Evolutionary conservation across 2,888 invertebrate genomes (phyloP), one percentile per base, ranked within the genome.

Genomic region (Phyto melanocephala): DNA sequence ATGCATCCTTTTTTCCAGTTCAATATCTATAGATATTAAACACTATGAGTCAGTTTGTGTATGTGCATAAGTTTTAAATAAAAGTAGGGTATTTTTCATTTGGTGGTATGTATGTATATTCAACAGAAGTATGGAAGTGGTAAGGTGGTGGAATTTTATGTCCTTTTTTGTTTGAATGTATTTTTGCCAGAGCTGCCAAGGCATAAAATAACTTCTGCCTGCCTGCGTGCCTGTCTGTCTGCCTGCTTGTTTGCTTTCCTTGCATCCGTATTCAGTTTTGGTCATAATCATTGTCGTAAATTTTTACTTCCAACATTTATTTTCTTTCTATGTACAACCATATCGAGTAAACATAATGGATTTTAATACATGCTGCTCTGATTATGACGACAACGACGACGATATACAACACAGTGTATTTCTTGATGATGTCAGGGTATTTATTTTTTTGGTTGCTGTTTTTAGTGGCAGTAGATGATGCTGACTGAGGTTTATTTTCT

Each of bases 231-330:
- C 47, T 15, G 35, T 17, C 50, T 52, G 58, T n/a, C 60, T 47
- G 63, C 37, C 24, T 71, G 62, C 17, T 42, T 75, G 37, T n/a
- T 37, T 17, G 37, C 22, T 17, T 50, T 47, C 47, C 37, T 17
- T 71, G 54, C 80, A 65, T 62, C 52, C 54, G 20, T 65, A 72
- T 80, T 65, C 37, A 65, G 71, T 72, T 80, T 68, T 80, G 81
- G 83, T 81, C 80, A 85, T 85, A 84, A 85, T 83, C 83, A 82
- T 85, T 79, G 77, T 82, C 84, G 84, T 85, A 85, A 84, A 84
- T 79, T 83, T 79, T 67, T 80, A 76, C 76, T 78, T 78, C 63
- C 22, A 75, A 70, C 78, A 78, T 82, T 78, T 75, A 65, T 75
- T 74, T 78, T 50, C 50, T 40, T 58, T 79, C 50, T 42, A 62